phyloP scores from a whole-genome alignment of 2,888 invertebrate genomes.

The Nemoura dubitans region DNA sequence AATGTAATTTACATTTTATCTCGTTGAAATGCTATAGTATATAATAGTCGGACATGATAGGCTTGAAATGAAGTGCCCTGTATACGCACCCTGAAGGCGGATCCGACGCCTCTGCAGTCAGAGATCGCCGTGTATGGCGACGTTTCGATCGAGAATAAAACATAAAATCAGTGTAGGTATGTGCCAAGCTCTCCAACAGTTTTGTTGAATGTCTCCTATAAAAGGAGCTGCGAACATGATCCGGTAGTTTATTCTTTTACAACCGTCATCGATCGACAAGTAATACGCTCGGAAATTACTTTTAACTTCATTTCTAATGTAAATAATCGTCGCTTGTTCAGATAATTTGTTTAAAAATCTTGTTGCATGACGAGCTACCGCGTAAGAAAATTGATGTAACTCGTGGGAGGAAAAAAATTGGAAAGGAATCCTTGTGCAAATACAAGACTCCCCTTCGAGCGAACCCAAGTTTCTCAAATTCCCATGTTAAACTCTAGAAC shows the following conservation, averaged over 20 bases:
- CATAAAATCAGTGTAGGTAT: neutral
- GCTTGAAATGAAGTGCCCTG: no score
- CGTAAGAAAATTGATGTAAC: neutral
- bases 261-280: neutral
- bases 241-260: neutral
- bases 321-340: neutral
- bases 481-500: neutral
- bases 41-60: no score
- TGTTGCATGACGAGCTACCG: neutral
- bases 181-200: neutral
- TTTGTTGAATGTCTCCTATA: neutral
- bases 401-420: constrained; percentile 45
- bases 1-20: no score
- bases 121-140: neutral
- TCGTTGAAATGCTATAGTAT: no score
- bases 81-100: neutral
- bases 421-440: constrained; percentile 48
- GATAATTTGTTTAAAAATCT: constrained; percentile 2
- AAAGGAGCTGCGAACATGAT: neutral
- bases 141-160: neutral
- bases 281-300: neutral
- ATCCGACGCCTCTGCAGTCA: neutral
- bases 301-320: neutral
- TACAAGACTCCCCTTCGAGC: constrained; percentile 1
- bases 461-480: neutral